Percentiles rank a stretch among this genome's conserved stretches.
These are phyloP conservation scores for Dromaius novaehollandiae DNA, from an alignment of 2,113 vertebrate genomes.

Conservation along the genomic window DNA sequence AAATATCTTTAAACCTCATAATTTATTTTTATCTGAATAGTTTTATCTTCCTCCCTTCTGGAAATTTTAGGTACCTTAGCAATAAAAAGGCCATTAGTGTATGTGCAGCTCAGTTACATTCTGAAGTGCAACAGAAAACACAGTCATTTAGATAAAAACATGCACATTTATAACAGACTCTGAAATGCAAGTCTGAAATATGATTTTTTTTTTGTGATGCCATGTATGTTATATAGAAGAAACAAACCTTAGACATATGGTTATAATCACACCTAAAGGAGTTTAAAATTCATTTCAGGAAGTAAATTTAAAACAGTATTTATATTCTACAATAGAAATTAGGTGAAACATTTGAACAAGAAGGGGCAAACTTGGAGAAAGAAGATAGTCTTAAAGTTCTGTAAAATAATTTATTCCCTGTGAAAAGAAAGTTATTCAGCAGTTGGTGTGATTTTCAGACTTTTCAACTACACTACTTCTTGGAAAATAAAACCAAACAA, in stretches of 20 bases:
- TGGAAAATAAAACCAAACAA: conserved; percentile 42
- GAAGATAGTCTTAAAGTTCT: neutral
- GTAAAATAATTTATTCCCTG: neutral
- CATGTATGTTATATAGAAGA: neutral
- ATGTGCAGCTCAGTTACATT: neutral
- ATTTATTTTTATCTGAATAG: neutral
- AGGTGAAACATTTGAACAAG: neutral
- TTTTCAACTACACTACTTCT: conserved; percentile 48
- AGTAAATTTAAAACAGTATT: neutral
- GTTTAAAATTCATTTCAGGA: neutral
- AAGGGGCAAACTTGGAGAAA: neutral
- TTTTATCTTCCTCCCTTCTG: neutral
- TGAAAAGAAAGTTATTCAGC: conserved; percentile 36
- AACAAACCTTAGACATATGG: neutral
- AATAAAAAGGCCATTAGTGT: neutral
- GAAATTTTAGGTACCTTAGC: neutral
- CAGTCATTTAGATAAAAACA: neutral
- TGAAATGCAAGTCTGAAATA: neutral
- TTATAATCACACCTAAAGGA: neutral
- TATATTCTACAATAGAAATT: neutral
- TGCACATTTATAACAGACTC: neutral
- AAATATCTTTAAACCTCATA: neutral
- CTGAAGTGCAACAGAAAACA: neutral
- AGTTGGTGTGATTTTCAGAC: neutral
- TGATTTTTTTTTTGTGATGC: neutral